phyloP scores from a whole-genome alignment of 2,113 vertebrate species.

The Numenius arquata region DNA sequence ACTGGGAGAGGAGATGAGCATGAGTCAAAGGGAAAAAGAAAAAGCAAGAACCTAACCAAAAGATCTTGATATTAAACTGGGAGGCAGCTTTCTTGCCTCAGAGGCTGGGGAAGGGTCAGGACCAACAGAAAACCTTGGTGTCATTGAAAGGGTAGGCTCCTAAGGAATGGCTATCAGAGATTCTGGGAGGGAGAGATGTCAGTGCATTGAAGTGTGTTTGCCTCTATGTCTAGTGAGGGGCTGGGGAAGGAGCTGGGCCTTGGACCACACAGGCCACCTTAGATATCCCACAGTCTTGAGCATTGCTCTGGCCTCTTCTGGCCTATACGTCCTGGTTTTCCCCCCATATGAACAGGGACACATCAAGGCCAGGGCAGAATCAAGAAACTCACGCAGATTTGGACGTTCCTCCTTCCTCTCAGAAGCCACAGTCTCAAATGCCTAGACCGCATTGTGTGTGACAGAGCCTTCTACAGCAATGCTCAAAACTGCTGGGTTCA shows the following conservation, averaged over 20 bases:
- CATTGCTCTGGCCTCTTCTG: rapidly evolving
- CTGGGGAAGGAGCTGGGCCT: not conserved
- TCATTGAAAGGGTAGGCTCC: not conserved
- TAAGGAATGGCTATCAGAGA: not conserved
- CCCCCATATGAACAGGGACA: rapidly evolving
- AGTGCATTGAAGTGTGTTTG: not conserved
- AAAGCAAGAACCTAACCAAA: not conserved
- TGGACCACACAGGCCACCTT: not conserved
- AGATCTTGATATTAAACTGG: not conserved
- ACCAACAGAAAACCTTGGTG: not conserved
- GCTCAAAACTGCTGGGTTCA: not conserved
- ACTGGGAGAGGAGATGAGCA: not conserved
- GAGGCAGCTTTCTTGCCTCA: not conserved
- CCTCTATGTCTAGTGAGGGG: not conserved
- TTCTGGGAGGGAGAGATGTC: not conserved
- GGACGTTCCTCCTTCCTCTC: not conserved
- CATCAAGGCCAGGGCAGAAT: not conserved
- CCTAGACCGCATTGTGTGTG: not conserved
- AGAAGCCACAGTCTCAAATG: not conserved
- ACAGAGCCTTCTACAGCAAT: not conserved
- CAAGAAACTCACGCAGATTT: not conserved
- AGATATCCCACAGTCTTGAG: not conserved
- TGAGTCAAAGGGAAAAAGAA: not conserved
- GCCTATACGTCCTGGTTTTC: not conserved
- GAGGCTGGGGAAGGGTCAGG: not conserved